A percentile compares a stretch with the other conserved stretches of the same genome.
Conservation (phyloP, 1,140 invertebrate species). For the Idris sp. region DNA sequence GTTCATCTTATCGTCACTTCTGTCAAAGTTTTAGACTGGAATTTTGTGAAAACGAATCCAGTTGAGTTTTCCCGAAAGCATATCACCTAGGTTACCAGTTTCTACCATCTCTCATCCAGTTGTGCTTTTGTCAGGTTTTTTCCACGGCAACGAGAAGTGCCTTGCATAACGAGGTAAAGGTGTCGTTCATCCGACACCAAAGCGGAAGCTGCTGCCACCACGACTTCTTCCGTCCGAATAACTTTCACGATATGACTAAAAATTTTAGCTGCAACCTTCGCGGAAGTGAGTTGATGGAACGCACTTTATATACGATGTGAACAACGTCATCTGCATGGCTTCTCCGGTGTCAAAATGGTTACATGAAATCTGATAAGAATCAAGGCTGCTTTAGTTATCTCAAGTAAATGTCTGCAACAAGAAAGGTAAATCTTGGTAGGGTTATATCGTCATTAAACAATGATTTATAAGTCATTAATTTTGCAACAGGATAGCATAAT, state of each 20-base stretch:
- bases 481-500: constrained; percentile 26
- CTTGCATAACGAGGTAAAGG: constrained; percentile 32
- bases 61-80: no score
- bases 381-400: constrained; percentile 44
- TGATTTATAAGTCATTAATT: constrained; percentile 32
- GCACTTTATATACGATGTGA: no score
- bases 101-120: no score
- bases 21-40: no score
- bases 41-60: no score
- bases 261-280: constrained; percentile 20
- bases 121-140: no score
- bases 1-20: no score
- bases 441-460: constrained; percentile 47
- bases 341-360: constrained; percentile 50
- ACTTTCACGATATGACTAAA: constrained; percentile 44
- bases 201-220: constrained; percentile 12
- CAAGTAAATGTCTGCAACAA: constrained; percentile 44
- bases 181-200: constrained; percentile 13
- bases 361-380: constrained; percentile 51
- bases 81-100: no score
- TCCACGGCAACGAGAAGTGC: no score
- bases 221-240: constrained; percentile 32
- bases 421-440: constrained; percentile 41
- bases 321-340: constrained; percentile 45
- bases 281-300: constrained; percentile 1